phyloP scores from a whole-genome alignment of 1,140 invertebrate species.

The Rhagoletis pomonella region DNA sequence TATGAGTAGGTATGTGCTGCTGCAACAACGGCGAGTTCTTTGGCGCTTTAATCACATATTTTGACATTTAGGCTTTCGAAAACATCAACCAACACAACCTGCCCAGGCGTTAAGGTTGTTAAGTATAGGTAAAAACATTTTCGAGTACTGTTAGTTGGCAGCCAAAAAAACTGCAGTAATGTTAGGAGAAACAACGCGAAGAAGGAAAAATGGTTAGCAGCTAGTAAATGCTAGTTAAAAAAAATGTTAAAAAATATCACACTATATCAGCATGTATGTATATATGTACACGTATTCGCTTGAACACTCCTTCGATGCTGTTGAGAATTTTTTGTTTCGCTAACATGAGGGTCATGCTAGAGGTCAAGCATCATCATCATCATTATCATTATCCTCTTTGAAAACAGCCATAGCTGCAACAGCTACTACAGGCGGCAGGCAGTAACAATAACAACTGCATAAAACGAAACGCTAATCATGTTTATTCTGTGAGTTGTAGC shows the following conservation, averaged over 20 bases:
- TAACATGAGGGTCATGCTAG: background rate
- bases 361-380: constrained; percentile 42
- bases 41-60: constrained; percentile 31
- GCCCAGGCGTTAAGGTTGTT: background rate
- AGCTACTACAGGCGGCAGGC: too few relatives aligned
- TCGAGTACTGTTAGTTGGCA: background rate
- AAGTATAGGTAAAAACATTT: background rate
- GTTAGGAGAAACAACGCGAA: background rate
- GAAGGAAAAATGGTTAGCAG: background rate
- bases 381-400: background rate
- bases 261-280: background rate
- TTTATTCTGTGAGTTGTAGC: background rate
- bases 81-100: background rate
- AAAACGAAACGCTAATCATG: background rate
- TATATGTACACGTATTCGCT: background rate
- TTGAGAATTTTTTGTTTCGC: background rate
- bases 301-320: background rate
- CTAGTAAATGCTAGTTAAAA: background rate
- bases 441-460: background rate
- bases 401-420: too few relatives aligned
- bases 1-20: too few relatives aligned
- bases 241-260: background rate
- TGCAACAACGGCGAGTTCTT: background rate
- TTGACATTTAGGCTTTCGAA: background rate
- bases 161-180: background rate